These are phyloP conservation scores for Lagopus leucura DNA, from an alignment of 2,113 vertebrate species.

Conservation along the genomic window DNA sequence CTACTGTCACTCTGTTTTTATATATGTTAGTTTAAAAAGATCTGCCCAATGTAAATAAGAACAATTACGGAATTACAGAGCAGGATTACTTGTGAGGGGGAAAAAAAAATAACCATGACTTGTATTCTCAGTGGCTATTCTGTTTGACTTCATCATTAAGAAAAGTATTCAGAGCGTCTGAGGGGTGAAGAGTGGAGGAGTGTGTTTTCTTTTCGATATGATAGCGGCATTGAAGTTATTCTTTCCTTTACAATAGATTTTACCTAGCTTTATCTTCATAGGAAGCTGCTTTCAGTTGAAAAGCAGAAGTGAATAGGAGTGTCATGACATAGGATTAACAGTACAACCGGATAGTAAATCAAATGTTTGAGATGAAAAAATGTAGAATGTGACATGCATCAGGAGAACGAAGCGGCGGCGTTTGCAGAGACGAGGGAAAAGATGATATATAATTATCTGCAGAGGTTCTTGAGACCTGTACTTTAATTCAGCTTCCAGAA, in stretches of 20 bases:
- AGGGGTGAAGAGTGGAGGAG: slow-evolving; percentile 81
- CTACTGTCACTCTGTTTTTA: slow-evolving; percentile 67
- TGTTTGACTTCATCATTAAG: slow-evolving; percentile 81
- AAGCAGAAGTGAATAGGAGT: slow-evolving; percentile 98
- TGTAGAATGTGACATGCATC: slow-evolving; percentile 89
- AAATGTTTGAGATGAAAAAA: slow-evolving; percentile 97
- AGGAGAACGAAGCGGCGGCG: slow-evolving; percentile 84
- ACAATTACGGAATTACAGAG: slow-evolving; percentile 78
- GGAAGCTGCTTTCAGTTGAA: slow-evolving; percentile 94
- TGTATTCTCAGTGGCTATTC: slow-evolving; percentile 75
- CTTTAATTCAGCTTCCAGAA: slow-evolving; percentile 61
- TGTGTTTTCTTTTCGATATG: slow-evolving; percentile 85
- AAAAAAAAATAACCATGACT: slow-evolving; percentile 18
- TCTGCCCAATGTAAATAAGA: slow-evolving; percentile 75
- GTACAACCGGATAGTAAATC: slow-evolving; percentile 94
- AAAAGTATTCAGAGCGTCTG: slow-evolving; percentile 77
- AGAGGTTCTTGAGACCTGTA: slow-evolving; percentile 46
- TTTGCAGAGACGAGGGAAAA: slow-evolving; percentile 65
- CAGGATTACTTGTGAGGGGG: slow-evolving; percentile 70
- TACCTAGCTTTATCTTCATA: slow-evolving; percentile 98
- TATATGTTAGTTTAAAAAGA: slow-evolving; percentile 74
- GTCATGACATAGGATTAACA: slow-evolving; percentile 98
- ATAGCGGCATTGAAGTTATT: slow-evolving; percentile 83
- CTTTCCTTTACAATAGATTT: slow-evolving; percentile 93
- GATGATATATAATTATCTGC: slow-evolving; percentile 58